phyloP scores from a whole-genome alignment of 2,113 vertebrate genomes.

The Arenaria interpres region DNA sequence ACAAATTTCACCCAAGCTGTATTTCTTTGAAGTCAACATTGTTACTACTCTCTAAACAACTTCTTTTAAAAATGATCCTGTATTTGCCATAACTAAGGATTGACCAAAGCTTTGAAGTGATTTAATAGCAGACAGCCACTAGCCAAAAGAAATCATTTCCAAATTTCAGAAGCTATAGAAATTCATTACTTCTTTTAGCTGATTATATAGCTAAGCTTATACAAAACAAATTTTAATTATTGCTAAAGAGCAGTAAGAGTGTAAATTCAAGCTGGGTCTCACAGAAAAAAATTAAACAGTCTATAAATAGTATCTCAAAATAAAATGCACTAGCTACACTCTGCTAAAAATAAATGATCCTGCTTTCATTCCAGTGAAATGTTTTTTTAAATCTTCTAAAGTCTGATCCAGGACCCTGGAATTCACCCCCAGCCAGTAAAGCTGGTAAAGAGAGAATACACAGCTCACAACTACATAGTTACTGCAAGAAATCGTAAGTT shows the following conservation, averaged over 20 bases:
- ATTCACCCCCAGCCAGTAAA: not conserved
- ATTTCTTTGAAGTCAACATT: constrained; percentile 2
- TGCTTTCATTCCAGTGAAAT: not conserved
- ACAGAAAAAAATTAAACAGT: not conserved
- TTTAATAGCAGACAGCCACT: not conserved
- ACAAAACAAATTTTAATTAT: constrained; percentile 28
- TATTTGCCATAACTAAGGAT: not conserved
- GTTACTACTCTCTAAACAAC: not conserved
- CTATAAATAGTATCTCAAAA: constrained; percentile 14
- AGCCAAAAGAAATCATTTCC: not conserved
- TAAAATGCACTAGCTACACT: not conserved
- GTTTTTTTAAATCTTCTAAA: not conserved
- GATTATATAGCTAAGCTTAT: not conserved
- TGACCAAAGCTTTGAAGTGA: not conserved
- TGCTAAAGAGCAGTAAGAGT: not conserved
- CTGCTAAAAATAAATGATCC: constrained; percentile 18
- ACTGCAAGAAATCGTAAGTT: not conserved
- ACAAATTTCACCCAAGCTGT: not conserved
- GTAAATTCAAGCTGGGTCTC: not conserved
- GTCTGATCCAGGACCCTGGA: not conserved
- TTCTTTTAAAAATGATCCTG: not conserved
- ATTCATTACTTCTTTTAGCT: not conserved
- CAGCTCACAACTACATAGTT: not conserved
- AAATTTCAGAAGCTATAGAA: not conserved
- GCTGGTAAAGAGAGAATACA: not conserved